Conservation (phyloP, 35 echinoderm and acorn worm species). For the Patiria miniata region DNA sequence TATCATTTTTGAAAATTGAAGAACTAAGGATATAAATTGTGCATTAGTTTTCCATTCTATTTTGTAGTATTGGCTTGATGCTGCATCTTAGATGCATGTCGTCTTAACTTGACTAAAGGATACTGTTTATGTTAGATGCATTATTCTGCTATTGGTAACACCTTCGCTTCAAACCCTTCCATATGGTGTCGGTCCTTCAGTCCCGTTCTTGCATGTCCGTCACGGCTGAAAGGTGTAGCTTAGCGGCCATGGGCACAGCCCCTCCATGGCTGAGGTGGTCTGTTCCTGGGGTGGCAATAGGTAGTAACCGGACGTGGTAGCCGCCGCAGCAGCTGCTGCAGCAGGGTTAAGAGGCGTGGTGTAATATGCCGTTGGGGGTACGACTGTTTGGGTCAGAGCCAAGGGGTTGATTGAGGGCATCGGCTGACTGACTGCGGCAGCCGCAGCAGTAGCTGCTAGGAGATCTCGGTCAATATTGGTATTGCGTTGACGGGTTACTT, state of each 20-base stretch:
- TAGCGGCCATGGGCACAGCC: slow-evolving; percentile 10
- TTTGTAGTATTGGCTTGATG: no score
- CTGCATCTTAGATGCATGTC: no score
- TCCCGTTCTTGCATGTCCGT: slow-evolving; percentile 5
- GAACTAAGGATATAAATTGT: no score
- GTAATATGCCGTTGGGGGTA: not conserved
- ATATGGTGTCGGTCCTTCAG: not conserved
- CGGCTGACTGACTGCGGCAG: not conserved
- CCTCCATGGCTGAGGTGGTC: not conserved
- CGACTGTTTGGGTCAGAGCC: not conserved
- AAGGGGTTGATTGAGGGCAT: not conserved
- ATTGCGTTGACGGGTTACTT: slow-evolving; percentile 17
- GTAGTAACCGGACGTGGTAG: not conserved
- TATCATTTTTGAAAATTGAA: no score
- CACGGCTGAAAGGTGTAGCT: slow-evolving; percentile 11
- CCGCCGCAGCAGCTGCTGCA: no score
- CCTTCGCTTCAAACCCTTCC: not conserved
- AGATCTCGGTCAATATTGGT: slow-evolving; percentile 31
- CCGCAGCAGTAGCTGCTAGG: not conserved
- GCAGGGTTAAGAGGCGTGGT: not conserved
- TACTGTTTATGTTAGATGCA: no score
- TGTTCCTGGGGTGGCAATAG: not conserved
- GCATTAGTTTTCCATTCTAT: no score
- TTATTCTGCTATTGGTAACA: no score
- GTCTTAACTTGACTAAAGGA: no score